A percentile compares a stretch with the other conserved stretches of the same genome.
Conservation (phyloP, 2,888 invertebrate genomes). For the Meiosimyza platycephala region DNA sequence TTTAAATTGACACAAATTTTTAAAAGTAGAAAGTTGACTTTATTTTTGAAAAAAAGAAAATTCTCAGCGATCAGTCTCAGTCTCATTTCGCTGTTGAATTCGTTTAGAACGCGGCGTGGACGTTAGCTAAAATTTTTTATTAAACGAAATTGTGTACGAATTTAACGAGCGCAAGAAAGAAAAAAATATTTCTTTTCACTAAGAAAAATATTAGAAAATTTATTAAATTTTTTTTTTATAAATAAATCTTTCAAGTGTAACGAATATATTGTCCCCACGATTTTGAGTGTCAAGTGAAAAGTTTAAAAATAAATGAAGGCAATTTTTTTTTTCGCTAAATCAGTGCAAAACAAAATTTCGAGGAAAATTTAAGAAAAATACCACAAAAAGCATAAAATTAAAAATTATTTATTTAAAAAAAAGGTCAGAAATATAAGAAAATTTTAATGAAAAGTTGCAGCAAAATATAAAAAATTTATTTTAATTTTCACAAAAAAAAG, state of each 20-base stretch:
- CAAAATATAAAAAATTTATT: neutral
- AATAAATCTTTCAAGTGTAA: too few species aligned
- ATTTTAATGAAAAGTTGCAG: neutral
- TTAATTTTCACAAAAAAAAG: too few species aligned
- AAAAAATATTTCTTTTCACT: neutral
- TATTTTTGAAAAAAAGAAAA: constrained; percentile 7
- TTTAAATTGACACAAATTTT: constrained; percentile 30
- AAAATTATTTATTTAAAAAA: neutral
- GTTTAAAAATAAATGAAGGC: too few species aligned
- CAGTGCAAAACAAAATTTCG: too few species aligned
- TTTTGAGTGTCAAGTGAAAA: too few species aligned
- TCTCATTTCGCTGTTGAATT: constrained; percentile 42
- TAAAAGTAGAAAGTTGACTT: neutral
- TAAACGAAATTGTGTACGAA: neutral
- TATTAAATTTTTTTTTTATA: constrained; percentile 8
- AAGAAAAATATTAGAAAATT: constrained; percentile 1
- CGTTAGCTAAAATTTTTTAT: neutral
- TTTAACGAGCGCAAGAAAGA: neutral
- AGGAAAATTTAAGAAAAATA: too few species aligned
- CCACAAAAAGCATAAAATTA: neutral
- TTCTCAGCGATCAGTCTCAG: constrained; percentile 30
- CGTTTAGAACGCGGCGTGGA: constrained; percentile 39
- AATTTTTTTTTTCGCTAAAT: too few species aligned
- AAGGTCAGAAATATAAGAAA: neutral
- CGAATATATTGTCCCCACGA: too few species aligned